Evolutionary conservation across 2,113 vertebrate genomes (phyloP).

Genomic region (Rostratula benghalensis): DNA sequence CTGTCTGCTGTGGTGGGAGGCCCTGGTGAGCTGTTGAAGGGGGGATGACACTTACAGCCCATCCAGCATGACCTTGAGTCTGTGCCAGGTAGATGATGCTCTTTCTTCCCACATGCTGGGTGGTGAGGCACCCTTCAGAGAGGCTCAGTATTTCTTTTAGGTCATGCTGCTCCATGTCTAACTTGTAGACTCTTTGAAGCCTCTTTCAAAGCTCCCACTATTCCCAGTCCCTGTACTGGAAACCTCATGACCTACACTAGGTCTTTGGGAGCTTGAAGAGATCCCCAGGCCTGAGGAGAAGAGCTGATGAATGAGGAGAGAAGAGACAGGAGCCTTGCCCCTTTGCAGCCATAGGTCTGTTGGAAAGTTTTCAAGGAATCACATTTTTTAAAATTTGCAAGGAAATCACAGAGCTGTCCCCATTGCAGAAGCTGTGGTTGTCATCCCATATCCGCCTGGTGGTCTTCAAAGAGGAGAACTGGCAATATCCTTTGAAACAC

Average conservation of each 20-base stretch:
- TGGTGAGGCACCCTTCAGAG: not conserved
- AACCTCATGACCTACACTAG: not conserved
- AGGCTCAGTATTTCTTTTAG: not conserved
- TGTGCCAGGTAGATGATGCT: not conserved
- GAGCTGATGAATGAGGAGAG: not conserved
- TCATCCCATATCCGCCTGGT: not conserved
- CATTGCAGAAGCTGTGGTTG: not conserved
- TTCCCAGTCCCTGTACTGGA: not conserved
- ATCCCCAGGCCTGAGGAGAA: not conserved
- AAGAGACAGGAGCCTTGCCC: accelerated
- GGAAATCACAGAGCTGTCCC: not conserved
- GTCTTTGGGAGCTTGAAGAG: not conserved
- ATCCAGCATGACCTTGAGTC: not conserved
- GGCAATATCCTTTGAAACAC: not conserved
- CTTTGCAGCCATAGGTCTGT: not conserved
- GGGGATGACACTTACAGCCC: not conserved
- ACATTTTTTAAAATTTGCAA: not conserved
- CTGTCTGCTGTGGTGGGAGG: not conserved
- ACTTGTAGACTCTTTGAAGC: not conserved
- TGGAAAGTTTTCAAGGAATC: not conserved
- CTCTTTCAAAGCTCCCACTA: not conserved
- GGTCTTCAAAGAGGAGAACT: not conserved
- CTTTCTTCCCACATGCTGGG: not conserved
- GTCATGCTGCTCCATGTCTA: accelerated
- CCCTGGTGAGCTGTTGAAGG: not conserved